Percentiles rank a stretch among this genome's conserved stretches.
phyloP scores from a whole-genome alignment of 2,113 vertebrate genomes.

The Bothrops jararaca region DNA sequence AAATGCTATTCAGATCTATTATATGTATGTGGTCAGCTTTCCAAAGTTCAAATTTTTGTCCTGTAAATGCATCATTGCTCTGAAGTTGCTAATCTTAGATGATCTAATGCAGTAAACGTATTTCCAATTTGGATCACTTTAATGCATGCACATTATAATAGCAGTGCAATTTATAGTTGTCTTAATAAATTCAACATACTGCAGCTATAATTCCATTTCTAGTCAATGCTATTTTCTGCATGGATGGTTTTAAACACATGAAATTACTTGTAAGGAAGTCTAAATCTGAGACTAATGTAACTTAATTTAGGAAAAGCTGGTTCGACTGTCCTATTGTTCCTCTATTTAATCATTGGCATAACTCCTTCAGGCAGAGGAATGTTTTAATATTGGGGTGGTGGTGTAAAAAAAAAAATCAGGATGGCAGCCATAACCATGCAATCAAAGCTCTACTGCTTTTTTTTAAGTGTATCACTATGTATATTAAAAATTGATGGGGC shows the following conservation, averaged over 20 bases:
- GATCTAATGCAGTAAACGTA: slow-evolving; percentile 26
- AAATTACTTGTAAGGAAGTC: background rate
- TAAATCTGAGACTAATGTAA: background rate
- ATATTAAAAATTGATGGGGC: background rate
- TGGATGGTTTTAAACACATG: slow-evolving; percentile 33
- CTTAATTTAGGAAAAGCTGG: background rate
- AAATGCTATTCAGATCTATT: slow-evolving; percentile 16
- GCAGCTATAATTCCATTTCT: slow-evolving; percentile 25
- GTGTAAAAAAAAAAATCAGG: background rate
- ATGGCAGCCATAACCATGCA: background rate
- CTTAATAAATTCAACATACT: slow-evolving; percentile 35
- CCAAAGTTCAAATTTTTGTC: background rate
- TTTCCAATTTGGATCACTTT: slow-evolving; percentile 19
- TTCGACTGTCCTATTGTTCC: background rate
- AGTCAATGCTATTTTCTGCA: background rate
- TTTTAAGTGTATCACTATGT: background rate
- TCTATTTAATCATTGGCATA: background rate
- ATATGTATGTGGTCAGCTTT: slow-evolving; percentile 4
- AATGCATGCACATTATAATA: slow-evolving; percentile 22
- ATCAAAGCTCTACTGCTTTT: background rate
- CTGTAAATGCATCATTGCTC: slow-evolving; percentile 7
- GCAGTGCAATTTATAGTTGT: slow-evolving; percentile 32
- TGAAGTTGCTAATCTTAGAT: slow-evolving; percentile 10
- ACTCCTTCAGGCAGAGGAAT: background rate
- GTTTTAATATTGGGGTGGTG: background rate